phyloP scores from a whole-genome alignment of 1,140 invertebrate species.

The Ceratosolen fusciceps region DNA sequence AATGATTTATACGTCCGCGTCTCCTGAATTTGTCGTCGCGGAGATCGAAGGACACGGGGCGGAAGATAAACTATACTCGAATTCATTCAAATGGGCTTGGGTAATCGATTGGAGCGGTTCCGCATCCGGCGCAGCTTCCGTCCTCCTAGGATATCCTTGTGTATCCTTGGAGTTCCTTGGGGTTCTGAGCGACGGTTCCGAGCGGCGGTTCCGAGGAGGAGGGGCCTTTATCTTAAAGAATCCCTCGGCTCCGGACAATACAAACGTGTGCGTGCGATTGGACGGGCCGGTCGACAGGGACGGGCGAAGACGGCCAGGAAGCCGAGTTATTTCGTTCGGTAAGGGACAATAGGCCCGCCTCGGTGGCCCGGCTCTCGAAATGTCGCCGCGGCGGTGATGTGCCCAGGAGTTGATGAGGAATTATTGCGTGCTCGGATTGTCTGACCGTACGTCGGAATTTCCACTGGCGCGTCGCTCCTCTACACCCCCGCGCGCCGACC shows the following conservation, averaged over 20 bases:
- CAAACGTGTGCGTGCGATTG: background rate
- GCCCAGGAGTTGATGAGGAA: slow-evolving; percentile 43
- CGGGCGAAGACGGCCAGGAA: slow-evolving; percentile 1
- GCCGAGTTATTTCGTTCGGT: slow-evolving; percentile 43
- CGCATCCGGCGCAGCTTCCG: background rate
- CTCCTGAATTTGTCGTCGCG: background rate
- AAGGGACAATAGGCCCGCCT: slow-evolving; percentile 34
- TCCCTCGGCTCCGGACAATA: background rate
- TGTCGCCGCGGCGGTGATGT: slow-evolving; percentile 31
- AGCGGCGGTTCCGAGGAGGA: no score
- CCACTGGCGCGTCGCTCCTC: slow-evolving; percentile 7
- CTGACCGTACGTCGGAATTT: slow-evolving; percentile 45
- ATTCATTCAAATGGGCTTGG: background rate
- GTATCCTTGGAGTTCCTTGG: background rate
- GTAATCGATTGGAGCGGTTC: background rate
- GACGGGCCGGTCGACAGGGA: background rate
- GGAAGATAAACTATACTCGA: background rate
- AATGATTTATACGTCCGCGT: background rate
- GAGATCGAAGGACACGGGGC: background rate
- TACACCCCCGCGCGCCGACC: no score
- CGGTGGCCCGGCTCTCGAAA: slow-evolving; percentile 30
- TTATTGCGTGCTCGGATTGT: slow-evolving; percentile 46
- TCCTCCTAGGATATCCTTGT: no score
- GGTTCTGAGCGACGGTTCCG: background rate
- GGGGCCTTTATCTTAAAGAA: background rate